Evolutionary conservation across 2,797 vertebrate species (phyloP), one percentile per base, ranked within the genome.

Genomic region (Alauda arvensis): DNA sequence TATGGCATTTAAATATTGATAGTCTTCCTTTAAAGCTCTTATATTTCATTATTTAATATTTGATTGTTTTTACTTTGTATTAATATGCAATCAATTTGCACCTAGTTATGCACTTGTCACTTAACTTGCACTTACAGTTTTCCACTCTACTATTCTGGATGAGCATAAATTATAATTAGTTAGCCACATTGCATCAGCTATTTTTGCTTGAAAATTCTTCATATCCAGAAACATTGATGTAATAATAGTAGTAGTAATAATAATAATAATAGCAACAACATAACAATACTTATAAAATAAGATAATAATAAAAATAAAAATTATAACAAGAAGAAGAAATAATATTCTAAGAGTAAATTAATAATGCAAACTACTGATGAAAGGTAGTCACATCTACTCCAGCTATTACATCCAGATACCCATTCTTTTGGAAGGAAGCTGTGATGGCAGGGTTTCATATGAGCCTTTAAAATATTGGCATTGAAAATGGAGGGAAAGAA

Each of bases 1-100:
- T 74, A 53, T 17, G 24, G 20, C 49, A 82, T 85, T 94, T 93
- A 86, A 95, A 93, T 93, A 92, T 89, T 89, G 52, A 81, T 77
- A 69, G 48, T 83, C 62, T 87, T 85, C 51, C 37, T 92, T 91
- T 92, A 86, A 86, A 89, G 40, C 37, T 86, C 40, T 87, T 91
- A 68, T 63, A 74, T 92, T 85, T 88, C 25, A 78, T 94, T 78
- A 71, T 88, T 85, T 78, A 69, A 66, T 92, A 69, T 91, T 79
- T 91, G 51, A 88, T 76, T 93, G 45, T 57, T 95, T 81, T 86
- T 86, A 45, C 60, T 91, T 95, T 8, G 1, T 85, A 86, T 81
- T 91, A 91, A 85, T 89, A 56, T 90, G 66, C 67, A 70, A 83
- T 80, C 57, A 87, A 78, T 93, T 94, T 86, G 43, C 69, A 86